Evolutionary conservation across 2,888 invertebrate species (phyloP), one percentile per base, ranked within the genome.

Genomic region (Pristionchus exspectatus): DNA sequence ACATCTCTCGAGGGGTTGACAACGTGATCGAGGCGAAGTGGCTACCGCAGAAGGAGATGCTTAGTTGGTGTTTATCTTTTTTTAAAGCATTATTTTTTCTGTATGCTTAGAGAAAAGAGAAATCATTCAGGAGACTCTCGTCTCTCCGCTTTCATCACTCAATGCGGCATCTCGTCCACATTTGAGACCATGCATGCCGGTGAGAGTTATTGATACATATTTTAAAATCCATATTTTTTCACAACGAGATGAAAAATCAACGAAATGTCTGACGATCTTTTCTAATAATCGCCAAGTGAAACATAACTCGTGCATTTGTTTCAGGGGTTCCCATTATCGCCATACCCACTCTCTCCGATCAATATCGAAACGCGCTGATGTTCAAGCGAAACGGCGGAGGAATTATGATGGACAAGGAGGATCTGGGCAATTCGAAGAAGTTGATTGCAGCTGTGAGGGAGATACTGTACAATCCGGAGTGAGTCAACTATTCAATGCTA

Each of bases 271-370:
- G n/a, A n/a, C n/a, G n/a, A n/a, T n/a, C n/a, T n/a, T n/a, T n/a
- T 50, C 12, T 50, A 50, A 50, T 50, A 50, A 3, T 50, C 44
- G 44, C 44, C 0, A 1, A 18, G 59, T 21, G 59, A 59, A 59
- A 24, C 59, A 18, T 21, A 18, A 18, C 27, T n/a, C 18, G 27
- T 2, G 3, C 18, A 69, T 69, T 59, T 3, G 0, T 18, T 72
- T 72, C 30, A 72, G 72, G 72, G 0, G 72, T 72, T 12, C 72
- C 72, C 14, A 72, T 72, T 16, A 72, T 92, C 50, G 84, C 91
- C 90, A 89, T 93, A n/a, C 93, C 93, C 0, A 85, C 93, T 14
- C 91, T 93, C 81, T 92, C 91, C 14, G 93, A 93, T 56, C 93
- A 93, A 87, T 88, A 90, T 9, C 56, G 93, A 44, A 93, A 93